A percentile compares a stretch with the other conserved stretches of the same genome.
Evolutionary conservation across 2,113 vertebrate genomes (phyloP).

Genomic region (Aramus guarauna): DNA sequence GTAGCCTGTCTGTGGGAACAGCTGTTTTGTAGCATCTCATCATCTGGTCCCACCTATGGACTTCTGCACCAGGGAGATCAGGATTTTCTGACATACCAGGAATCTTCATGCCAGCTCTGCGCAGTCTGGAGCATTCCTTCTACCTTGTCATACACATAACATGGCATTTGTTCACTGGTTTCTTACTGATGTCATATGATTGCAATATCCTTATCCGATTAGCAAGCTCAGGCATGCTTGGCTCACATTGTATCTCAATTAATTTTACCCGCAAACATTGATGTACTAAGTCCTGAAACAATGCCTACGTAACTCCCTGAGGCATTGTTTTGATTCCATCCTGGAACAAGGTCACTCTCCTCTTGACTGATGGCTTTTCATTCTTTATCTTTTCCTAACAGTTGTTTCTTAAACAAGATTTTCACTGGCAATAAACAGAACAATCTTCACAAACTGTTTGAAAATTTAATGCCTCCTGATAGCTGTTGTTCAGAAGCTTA

Average conservation of each 20-base stretch:
- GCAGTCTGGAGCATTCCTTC: not conserved
- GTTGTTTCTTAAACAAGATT: constrained; percentile 3
- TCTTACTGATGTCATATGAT: constrained; percentile 15
- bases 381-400: constrained; percentile 24
- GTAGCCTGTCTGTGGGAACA: not conserved
- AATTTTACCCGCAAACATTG: constrained; percentile 20
- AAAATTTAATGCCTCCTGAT: not conserved
- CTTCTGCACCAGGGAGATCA: not conserved
- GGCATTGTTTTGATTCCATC: constrained; percentile 24
- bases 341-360: constrained; percentile 27
- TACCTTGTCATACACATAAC: not conserved
- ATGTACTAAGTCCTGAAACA: constrained; percentile 41
- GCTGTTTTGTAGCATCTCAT: not conserved
- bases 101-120: not conserved
- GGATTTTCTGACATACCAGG: not conserved
- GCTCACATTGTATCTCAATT: constrained; percentile 35
- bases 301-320: not conserved
- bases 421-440: not conserved
- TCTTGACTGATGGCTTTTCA: not conserved
- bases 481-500: not conserved
- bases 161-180: not conserved
- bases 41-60: not conserved
- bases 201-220: constrained; percentile 32
- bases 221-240: constrained; percentile 32
- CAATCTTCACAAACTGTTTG: not conserved